phyloP scores from a whole-genome alignment of 1,140 invertebrate species.

The Drosophila melanogaster region Release_6_plus_ISO1_MT NT_033779.5:12755001-12755500 shows the following conservation, averaged over 20 bases:
- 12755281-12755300: neutral
- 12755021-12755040: neutral
- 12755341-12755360: slow-evolving; percentile 76
- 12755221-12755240: slow-evolving; percentile 68
- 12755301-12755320: slow-evolving; percentile 17
- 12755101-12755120: slow-evolving; percentile 62
- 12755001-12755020: too few relatives aligned
- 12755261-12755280: too few relatives aligned
- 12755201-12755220: slow-evolving; percentile 25
- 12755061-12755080: slow-evolving; percentile 8
- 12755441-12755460: neutral
- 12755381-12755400: slow-evolving; percentile 73
- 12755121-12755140: slow-evolving; percentile 29
- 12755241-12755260: neutral
- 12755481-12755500: slow-evolving; percentile 39
- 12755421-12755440: slow-evolving; percentile 74
- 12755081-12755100: slow-evolving; percentile 65
- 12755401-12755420: slow-evolving; percentile 76
- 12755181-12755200: slow-evolving; percentile 72
- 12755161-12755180: slow-evolving; percentile 72
- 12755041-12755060: neutral
- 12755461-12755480: neutral
- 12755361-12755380: slow-evolving; percentile 47
- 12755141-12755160: slow-evolving; percentile 61
- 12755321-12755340: slow-evolving; percentile 43